Evolutionary conservation across 2,888 invertebrate genomes (phyloP).

Genomic region (Eupithecia insigniata): DNA sequence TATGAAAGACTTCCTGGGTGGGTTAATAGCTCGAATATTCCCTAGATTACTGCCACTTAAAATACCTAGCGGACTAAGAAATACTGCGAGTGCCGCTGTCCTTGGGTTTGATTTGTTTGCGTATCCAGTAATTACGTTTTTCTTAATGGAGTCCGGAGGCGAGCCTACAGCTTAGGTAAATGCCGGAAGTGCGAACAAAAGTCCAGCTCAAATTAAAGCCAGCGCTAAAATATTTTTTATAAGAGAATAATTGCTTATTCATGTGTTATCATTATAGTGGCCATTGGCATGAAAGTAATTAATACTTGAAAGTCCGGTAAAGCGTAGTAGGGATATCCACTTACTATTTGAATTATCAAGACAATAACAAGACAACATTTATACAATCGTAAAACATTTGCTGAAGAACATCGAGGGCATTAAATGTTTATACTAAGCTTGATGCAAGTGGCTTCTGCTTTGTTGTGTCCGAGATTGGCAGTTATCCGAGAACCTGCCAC

Average conservation of each 20-base stretch:
- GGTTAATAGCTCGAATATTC: constrained; percentile 47
- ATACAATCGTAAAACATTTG: constrained; percentile 1
- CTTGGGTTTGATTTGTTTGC: constrained; percentile 67
- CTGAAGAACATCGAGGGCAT: background rate
- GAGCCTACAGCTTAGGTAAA: constrained; percentile 35
- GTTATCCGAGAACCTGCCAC: constrained; percentile 22
- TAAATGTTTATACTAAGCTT: constrained; percentile 12
- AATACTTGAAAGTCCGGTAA: constrained; percentile 34
- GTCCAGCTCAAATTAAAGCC: constrained; percentile 40
- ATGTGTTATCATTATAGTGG: constrained; percentile 42
- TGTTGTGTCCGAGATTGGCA: constrained; percentile 17
- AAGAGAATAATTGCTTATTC: constrained; percentile 39
- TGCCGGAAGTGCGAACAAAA: constrained; percentile 50
- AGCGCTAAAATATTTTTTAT: constrained; percentile 40
- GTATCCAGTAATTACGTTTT: constrained; percentile 63
- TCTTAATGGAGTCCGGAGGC: constrained; percentile 56
- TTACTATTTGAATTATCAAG: constrained; percentile 33
- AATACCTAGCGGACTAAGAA: constrained; percentile 66
- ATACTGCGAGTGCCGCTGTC: constrained; percentile 56
- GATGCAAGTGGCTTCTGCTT: constrained; percentile 16
- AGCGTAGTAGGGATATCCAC: constrained; percentile 29
- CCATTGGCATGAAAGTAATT: constrained; percentile 39
- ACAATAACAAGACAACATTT: constrained; percentile 15
- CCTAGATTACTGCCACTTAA: constrained; percentile 70
- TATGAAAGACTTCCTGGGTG: constrained; percentile 36